Conservation (phyloP, 2,888 invertebrate genomes). For the Sepiola atlantica region DNA sequence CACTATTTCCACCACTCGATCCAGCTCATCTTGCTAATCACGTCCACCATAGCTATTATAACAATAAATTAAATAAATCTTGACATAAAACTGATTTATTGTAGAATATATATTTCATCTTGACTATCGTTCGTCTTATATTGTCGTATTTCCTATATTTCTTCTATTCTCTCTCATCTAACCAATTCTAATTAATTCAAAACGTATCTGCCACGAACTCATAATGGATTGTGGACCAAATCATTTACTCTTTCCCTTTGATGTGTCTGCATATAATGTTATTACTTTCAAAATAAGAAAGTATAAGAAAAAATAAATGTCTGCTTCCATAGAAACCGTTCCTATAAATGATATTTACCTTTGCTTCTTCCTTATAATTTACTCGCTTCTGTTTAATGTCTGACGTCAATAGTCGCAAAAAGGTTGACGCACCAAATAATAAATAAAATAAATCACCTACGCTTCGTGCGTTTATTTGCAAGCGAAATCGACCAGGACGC, state of each 20-base stretch:
- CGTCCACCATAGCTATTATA: no score
- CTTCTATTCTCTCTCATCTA: not conserved
- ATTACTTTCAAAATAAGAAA: not conserved
- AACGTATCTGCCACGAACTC: not conserved
- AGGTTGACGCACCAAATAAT: not conserved
- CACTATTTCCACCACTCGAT: no score
- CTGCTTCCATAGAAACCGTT: not conserved
- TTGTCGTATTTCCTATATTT: not conserved
- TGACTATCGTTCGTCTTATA: not conserved
- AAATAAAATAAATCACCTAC: not conserved
- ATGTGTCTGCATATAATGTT: not conserved
- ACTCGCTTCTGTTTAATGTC: not conserved
- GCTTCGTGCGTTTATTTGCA: not conserved
- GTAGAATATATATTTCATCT: not conserved
- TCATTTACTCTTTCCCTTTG: not conserved
- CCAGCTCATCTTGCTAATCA: no score
- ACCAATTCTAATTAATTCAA: not conserved
- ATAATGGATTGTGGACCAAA: not conserved
- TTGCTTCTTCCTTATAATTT: not conserved
- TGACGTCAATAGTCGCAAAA: not conserved
- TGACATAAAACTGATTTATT: no score
- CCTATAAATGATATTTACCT: not conserved
- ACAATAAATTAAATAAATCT: no score
- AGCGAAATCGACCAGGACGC: not conserved
- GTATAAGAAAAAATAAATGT: not conserved